Evolutionary conservation across 30 jellyfish, hydroid and myxozoan species (phyloP).

Genomic region (Hydra vulgaris): DNA sequence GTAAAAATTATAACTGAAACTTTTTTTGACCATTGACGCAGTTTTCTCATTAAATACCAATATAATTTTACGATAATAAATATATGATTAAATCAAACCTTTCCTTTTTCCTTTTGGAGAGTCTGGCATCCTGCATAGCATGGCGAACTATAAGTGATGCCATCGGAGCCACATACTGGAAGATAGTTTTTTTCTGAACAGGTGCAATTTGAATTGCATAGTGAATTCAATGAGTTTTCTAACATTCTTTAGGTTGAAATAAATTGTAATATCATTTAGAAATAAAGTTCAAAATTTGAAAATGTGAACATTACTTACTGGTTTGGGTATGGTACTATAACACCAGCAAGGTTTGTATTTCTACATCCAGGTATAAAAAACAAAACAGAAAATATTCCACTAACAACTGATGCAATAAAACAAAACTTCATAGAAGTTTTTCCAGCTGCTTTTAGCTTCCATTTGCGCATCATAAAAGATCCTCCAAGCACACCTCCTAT

Average conservation of each 20-base stretch:
- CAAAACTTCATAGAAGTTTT: conserved; percentile 59
- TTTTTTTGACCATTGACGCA: too few relatives aligned
- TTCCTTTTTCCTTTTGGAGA: not conserved
- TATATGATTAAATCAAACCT: conserved; percentile 5
- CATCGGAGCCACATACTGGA: conserved; percentile 87
- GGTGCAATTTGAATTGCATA: conserved; percentile 52
- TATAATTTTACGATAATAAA: too few relatives aligned
- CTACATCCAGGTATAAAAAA: conserved; percentile 80
- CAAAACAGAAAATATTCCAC: conserved; percentile 30
- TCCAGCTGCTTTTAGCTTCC: conserved; percentile 39
- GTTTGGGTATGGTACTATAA: conserved; percentile 59
- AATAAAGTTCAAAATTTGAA: too few relatives aligned
- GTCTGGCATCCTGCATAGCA: conserved; percentile 79
- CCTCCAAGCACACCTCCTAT: conserved; percentile 75
- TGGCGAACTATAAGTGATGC: conserved; percentile 72
- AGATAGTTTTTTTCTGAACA: conserved; percentile 41
- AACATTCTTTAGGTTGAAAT: not conserved
- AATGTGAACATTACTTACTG: too few relatives aligned
- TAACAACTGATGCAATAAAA: conserved; percentile 18
- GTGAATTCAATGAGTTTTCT: conserved; percentile 25
- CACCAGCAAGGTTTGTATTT: conserved; percentile 71
- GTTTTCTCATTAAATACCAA: too few relatives aligned
- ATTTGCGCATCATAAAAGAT: conserved; percentile 53
- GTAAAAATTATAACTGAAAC: not conserved
- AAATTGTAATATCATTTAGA: too few relatives aligned